Percentiles rank a stretch among this genome's conserved stretches.
These are phyloP conservation scores for Brachionus calyciflorus DNA, from an alignment of 1,140 invertebrate species.

Conservation along the genomic window DNA sequence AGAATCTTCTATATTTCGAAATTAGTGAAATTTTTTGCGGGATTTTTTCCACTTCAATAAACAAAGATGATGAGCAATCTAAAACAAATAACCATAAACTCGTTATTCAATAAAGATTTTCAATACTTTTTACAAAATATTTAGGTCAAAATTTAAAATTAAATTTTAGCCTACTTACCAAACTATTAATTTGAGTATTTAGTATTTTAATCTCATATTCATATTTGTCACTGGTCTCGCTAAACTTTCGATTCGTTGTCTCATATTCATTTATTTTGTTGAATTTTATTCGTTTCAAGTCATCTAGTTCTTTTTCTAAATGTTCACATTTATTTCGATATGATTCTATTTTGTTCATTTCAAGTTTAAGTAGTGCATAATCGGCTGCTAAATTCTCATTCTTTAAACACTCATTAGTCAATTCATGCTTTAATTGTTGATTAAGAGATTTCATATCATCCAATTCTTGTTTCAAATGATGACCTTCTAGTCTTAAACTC, in stretches of 20 bases:
- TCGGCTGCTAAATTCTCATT: constrained; percentile 37
- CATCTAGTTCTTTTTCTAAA: constrained; percentile 33
- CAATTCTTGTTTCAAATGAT: constrained; percentile 23
- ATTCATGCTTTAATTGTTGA: background rate
- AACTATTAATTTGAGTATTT: constrained; percentile 28
- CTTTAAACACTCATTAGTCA: background rate
- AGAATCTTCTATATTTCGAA: too few species aligned
- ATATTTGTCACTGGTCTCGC: constrained; percentile 17
- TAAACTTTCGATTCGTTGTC: background rate
- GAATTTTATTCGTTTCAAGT: background rate
- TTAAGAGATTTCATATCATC: background rate
- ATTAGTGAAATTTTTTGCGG: too few species aligned
- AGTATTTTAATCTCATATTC: constrained; percentile 42
- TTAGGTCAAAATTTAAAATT: background rate
- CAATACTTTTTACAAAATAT: background rate
- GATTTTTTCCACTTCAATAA: too few species aligned
- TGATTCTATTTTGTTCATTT: constrained; percentile 18
- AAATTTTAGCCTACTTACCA: background rate
- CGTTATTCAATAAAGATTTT: too few species aligned
- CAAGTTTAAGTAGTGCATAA: background rate
- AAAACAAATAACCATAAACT: too few species aligned
- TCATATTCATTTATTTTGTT: background rate
- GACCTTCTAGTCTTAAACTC: background rate
- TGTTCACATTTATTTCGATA: constrained; percentile 4
- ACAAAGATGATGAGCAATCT: too few species aligned